These are phyloP conservation scores for Peromyscus eremicus DNA, from an alignment of 2,797 vertebrate species.

Conservation along the genomic window DNA sequence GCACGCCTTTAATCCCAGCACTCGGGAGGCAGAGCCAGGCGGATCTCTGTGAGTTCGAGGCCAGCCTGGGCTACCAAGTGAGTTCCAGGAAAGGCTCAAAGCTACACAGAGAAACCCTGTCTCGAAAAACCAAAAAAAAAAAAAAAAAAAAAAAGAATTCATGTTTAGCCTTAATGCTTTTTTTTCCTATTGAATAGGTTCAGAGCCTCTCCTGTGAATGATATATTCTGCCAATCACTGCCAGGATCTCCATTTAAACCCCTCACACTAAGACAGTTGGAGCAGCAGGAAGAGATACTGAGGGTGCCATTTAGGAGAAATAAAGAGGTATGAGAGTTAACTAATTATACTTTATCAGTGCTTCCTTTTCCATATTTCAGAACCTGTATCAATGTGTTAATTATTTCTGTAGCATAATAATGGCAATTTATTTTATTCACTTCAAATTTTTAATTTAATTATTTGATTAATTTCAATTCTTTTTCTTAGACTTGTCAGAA, in stretches of 20 bases:
- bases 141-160: too few relatives aligned
- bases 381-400: conserved; percentile 8
- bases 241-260: conserved; percentile 96
- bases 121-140: too few relatives aligned
- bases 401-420: conserved; percentile 42
- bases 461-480: conserved; percentile 55
- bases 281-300: conserved; percentile 94
- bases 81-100: too few relatives aligned
- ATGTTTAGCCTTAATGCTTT: conserved; percentile 46
- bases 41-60: too few relatives aligned
- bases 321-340: conserved; percentile 88
- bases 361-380: conserved; percentile 50
- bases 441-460: conserved; percentile 56
- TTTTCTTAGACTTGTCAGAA: conserved; percentile 49
- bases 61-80: too few relatives aligned
- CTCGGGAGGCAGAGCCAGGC: too few relatives aligned
- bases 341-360: conserved; percentile 19
- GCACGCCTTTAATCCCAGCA: too few relatives aligned
- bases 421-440: conserved; percentile 54
- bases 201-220: conserved; percentile 97
- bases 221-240: conserved; percentile 98
- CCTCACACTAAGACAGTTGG: conserved; percentile 92
- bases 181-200: conserved; percentile 90
- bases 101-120: too few relatives aligned
- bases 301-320: conserved; percentile 93